Evolutionary conservation across 2,113 vertebrate genomes (phyloP), one percentile per base, ranked within the genome.

Genomic region (Potamarius usumacintae): DNA sequence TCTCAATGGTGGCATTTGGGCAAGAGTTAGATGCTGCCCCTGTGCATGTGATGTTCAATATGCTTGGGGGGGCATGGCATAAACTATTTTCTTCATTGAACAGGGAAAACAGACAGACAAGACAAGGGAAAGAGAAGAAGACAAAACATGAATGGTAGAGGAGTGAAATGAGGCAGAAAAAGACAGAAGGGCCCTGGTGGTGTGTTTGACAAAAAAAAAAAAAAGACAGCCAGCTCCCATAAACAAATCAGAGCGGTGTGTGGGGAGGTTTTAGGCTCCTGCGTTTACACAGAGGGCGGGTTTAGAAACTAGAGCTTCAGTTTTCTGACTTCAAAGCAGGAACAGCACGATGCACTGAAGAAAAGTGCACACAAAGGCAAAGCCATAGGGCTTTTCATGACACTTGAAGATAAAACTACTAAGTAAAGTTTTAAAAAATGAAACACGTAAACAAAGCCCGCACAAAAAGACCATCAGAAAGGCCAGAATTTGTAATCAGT

Each of bases 101-200:
- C 57, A 87, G 71, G 79, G 74, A 82, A 82, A 91, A 86, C 48
- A 86, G 86, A 91, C 88, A 91, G 86, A 86, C 83, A 58, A 88
- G 86, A 88, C 82, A 85, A 82, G 58, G 76, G 84, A 67, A 86
- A 76, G 55, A 58, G 79, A 65, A 53, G 17, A 80, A 69, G 58
- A 82, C 76, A 80, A 78, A 34, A 90, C 89, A 90, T 89, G 84
- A 90, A 90, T 90, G 87, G 87, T 82, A 80, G 34, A 42, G 34
- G 34, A 42, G 81, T 71, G 88, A 90, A 90, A 88, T 89, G 85
- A 82, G 88, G 86, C 89, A 81, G 82, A 90, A 90, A 90, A 90
- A 84, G 62, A 82, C 87, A 88, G 77, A 62, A 81, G 82, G 87
- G n/a, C 82, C 85, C 84, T 89, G 25, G 74, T 86, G 85, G 72